phyloP scores from a whole-genome alignment of 2,888 invertebrate genomes.

The Tricholauxania praeusta region DNA sequence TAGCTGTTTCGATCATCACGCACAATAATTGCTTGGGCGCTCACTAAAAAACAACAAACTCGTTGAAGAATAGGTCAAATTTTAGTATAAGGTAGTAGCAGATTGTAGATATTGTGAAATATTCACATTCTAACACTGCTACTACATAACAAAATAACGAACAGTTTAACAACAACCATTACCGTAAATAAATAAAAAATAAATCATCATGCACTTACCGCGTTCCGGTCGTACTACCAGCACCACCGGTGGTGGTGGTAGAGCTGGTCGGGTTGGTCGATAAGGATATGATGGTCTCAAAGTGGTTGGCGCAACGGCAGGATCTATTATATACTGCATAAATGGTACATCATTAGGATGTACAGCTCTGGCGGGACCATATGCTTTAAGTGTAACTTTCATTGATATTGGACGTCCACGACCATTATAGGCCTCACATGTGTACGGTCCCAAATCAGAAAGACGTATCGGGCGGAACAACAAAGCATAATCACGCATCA shows the following conservation, averaged over 20 bases:
- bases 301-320: slow-evolving; percentile 67
- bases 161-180: too few species aligned
- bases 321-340: slow-evolving; percentile 73
- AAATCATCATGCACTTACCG: slow-evolving; percentile 47
- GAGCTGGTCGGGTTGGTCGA: slow-evolving; percentile 65
- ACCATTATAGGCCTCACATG: slow-evolving; percentile 91
- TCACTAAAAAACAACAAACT: slow-evolving; percentile 45
- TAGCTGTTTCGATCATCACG: slow-evolving; percentile 69
- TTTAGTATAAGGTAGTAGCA: too few species aligned
- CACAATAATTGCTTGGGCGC: slow-evolving; percentile 75
- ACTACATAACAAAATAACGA: neutral
- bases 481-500: slow-evolving; percentile 80
- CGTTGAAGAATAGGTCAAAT: slow-evolving; percentile 1
- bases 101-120: neutral
- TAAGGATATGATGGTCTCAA: slow-evolving; percentile 65
- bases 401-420: slow-evolving; percentile 81
- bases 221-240: slow-evolving; percentile 45
- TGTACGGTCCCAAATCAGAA: slow-evolving; percentile 85
- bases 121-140: neutral
- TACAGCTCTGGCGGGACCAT: slow-evolving; percentile 75
- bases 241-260: slow-evolving; percentile 55
- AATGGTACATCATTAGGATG: slow-evolving; percentile 72
- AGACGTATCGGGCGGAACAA: slow-evolving; percentile 78
- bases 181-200: too few species aligned
- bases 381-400: slow-evolving; percentile 79